Evolutionary conservation across 2,113 vertebrate genomes (phyloP), one percentile per base, ranked within the genome.

Genomic region (Bolborhynchus lineola): DNA sequence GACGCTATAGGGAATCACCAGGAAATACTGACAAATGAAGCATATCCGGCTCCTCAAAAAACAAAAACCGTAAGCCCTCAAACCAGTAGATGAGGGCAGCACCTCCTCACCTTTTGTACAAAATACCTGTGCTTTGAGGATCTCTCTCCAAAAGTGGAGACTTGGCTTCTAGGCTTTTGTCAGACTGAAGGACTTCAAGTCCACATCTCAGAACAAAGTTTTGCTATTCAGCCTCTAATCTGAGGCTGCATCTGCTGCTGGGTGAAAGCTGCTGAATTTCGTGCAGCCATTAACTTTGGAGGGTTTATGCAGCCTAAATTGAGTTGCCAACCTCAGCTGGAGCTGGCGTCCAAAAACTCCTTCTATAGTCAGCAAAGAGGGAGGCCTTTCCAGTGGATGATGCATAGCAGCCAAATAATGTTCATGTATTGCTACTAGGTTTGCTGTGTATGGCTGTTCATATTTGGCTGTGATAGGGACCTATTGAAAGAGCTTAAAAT

Each of bases 251-350:
- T 47, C 23, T 74, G 23, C 55, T 75, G 16, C 39, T 37, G 23
- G 11, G 23, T 78, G 35, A 82, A 95, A 81, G 21, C 33, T 88
- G 35, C 23, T 75, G 42, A 64, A 47, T 74, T 50, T 86, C 35
- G 15, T 72, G 25, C 26, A 64, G 44, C 55, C 29, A 10, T 31
- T 78, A 62, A 8, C 26, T 71, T 76, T 18, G 14, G 39, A 19
- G 7, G 16, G 31, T 62, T 82, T 75, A 41, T 71, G 35, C 7
- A 49, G 33, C 21, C 1, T 5, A 62, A 76, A 68, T 76, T 64
- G 41, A 44, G 13, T 37, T 1, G 1, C 26, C n/a, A 31, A 1
- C 55, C 37, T 91, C 52, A 64, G 13, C 23, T 0, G 2, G 46
- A 88, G 33, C 10, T 55, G 46, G 3, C 33, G 11, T 64, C 17